Conservation (phyloP, 1,140 invertebrate genomes). For the Frieseomelitta varia region DNA sequence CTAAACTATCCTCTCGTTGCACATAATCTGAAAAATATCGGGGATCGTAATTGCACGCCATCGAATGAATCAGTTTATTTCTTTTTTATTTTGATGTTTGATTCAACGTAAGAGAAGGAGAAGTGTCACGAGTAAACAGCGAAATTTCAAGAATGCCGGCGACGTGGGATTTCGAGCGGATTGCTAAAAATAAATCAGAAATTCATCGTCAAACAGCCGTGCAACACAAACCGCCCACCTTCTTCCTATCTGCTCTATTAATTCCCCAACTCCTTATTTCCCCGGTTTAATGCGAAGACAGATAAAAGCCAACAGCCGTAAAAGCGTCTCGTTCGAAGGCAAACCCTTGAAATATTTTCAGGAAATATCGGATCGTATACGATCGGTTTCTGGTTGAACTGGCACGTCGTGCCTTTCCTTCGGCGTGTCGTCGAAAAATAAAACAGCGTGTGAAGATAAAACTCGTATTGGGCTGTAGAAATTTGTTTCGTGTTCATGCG, state of each 20-base stretch:
- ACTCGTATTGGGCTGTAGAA: too few species aligned
- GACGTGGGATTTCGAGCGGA: constrained; percentile 7
- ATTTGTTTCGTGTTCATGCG: too few species aligned
- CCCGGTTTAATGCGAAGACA: background rate
- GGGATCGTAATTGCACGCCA: too few species aligned
- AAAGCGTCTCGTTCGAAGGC: background rate
- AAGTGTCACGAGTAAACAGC: too few species aligned
- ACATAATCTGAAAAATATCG: too few species aligned
- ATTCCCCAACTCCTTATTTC: background rate
- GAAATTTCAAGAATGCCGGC: too few species aligned
- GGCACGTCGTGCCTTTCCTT: too few species aligned
- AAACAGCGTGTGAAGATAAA: background rate
- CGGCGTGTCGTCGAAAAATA: background rate
- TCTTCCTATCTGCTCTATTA: background rate
- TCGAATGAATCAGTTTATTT: too few species aligned
- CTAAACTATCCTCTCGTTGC: too few species aligned
- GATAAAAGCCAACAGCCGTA: background rate
- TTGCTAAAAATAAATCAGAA: constrained; percentile 40
- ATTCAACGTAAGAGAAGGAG: too few species aligned
- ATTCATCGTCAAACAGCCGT: constrained; percentile 34
- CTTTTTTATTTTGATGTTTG: too few species aligned
- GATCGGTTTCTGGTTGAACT: background rate
- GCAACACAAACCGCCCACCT: background rate
- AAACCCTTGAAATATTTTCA: background rate
- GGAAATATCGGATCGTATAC: background rate